These are phyloP conservation scores for Chondrosia reniformis DNA, from an alignment of 37 sponge, comb jelly and placozoan genomes.

Conservation along the genomic window DNA sequence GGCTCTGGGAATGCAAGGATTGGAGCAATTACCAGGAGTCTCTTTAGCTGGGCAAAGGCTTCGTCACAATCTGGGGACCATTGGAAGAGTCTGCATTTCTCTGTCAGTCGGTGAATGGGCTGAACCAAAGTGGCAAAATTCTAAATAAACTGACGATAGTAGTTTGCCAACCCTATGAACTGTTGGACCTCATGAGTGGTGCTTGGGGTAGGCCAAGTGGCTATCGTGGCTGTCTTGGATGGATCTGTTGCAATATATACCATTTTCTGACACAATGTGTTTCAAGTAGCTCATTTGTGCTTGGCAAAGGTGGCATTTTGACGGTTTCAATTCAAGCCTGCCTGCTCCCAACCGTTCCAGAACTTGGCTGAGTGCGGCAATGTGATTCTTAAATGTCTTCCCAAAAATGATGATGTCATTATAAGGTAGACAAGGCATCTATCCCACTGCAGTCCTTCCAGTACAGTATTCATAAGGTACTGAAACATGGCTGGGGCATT, in stretches of 20 bases:
- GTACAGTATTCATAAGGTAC: background rate
- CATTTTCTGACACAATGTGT: background rate
- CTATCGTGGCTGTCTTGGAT: background rate
- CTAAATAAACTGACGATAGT: conserved; percentile 15
- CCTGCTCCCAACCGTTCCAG: background rate
- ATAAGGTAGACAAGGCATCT: conserved; percentile 21
- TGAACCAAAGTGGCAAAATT: conserved; percentile 9
- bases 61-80: background rate
- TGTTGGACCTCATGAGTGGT: background rate
- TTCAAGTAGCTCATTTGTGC: background rate
- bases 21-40: background rate
- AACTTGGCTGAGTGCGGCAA: background rate
- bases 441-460: background rate
- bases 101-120: conserved; percentile 19
- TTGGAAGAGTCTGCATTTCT: background rate
- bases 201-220: background rate
- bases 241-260: conserved; percentile 7
- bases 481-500: conserved; percentile 24
- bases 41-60: background rate
- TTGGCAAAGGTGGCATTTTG: background rate
- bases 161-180: background rate
- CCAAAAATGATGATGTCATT: conserved; percentile 17
- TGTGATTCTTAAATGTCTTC: background rate
- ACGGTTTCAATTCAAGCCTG: conserved; percentile 1
- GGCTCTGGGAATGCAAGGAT: background rate